Evolutionary conservation across 2,888 invertebrate species (phyloP).

Genomic region (Neoitamus cyanurus): DNA sequence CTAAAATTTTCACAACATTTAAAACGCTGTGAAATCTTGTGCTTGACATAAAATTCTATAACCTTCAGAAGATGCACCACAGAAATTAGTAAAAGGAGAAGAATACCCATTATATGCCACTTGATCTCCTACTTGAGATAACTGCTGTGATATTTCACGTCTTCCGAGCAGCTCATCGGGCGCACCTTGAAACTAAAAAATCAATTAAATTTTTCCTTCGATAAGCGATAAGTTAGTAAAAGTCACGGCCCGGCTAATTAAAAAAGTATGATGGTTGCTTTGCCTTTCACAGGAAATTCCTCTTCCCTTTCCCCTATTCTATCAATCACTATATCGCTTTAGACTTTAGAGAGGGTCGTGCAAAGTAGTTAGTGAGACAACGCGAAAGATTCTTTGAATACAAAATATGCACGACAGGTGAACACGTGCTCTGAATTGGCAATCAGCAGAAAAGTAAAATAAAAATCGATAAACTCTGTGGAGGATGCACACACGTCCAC

Average conservation of each 20-base stretch:
- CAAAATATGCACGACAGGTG: background rate
- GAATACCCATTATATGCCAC: background rate
- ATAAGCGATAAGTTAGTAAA: background rate
- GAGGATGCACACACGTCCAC: background rate
- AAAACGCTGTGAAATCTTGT: background rate
- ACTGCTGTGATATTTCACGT: background rate
- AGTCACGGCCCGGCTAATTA: background rate
- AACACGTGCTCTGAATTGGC: slow-evolving; percentile 16
- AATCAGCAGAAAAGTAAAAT: slow-evolving; percentile 19
- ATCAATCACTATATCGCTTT: background rate
- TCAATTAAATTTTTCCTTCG: background rate
- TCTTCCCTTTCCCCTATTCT: background rate
- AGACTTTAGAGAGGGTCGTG: slow-evolving; percentile 3
- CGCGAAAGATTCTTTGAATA: background rate
- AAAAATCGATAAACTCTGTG: slow-evolving; percentile 6
- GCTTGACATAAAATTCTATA: background rate
- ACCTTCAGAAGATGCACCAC: background rate
- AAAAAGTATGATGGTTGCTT: background rate
- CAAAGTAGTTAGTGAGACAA: background rate
- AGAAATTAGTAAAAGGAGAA: too few species aligned
- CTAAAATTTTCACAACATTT: background rate
- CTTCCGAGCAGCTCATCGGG: background rate
- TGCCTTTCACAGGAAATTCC: slow-evolving; percentile 4
- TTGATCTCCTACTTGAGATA: background rate
- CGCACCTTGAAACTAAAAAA: background rate